Base-by-base conservation (phyloP, 1,140 invertebrate genomes). In the Drosophila aff. region DNA sequence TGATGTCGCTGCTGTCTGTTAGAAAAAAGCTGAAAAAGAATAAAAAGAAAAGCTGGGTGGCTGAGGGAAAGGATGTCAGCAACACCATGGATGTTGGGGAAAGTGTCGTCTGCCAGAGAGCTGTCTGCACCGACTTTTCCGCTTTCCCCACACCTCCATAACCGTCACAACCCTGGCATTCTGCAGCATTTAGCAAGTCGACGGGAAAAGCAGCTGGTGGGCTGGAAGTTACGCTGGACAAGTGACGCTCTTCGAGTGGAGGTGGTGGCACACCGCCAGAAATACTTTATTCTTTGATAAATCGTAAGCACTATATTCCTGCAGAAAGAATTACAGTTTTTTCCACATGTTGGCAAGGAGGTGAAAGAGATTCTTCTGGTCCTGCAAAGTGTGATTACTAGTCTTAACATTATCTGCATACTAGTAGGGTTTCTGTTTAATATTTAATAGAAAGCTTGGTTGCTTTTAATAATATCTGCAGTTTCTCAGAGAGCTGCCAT, bases 221-320 rank as follows among this genome's bases (percentile, higher is more conserved):
- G 65, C 68, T 80, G 64, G 86, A 80, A 82, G 60, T 79, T 63
- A 38, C 47, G 28, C 75, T 79, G 79, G 55, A 28, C 26, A 81
- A 84, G 59, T 64, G 43, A 52, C 41, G 60, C 57, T 23, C 31
- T 50, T 38, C 26, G 10, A 50, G 31, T 33, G 8, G 21, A 23
- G 46, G 60, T 21, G 11, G 46, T 10, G 69, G 66, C 79, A 72
- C 73, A 53, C 21, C 1, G 21, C 5, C 4, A 38, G 15, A 15
- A 15, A 8, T 21, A 1, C 1, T 18, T 33, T 0, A 10, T 18
- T 50, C 4, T 10, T n/a, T n/a, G 2, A 28, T n/a, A 28, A 11
- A 28, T n/a, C 9, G 2, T 28, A 50, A 50, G 16, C 3, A 1
- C 4, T 28, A 28, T 28, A 28, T 28, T 28, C 26, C 23, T 23